phyloP scores from a whole-genome alignment of 37 sponge, comb jelly and placozoan species.

The Cladorhizidae sp. region DNA sequence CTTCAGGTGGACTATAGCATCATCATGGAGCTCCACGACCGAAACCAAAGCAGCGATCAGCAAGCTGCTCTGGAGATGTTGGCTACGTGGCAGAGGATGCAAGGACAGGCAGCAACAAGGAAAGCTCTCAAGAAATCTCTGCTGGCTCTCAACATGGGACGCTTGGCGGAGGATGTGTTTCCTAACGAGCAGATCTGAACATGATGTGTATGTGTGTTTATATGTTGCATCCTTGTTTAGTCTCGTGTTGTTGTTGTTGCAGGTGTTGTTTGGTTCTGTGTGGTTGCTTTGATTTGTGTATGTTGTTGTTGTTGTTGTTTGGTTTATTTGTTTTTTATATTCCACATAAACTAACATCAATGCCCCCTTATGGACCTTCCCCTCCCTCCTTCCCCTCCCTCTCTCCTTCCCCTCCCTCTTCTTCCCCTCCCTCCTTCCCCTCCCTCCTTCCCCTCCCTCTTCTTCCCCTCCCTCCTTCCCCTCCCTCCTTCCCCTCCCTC shows the following conservation, averaged over 20 bases:
- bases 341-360: background rate
- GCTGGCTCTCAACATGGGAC: conserved; percentile 17
- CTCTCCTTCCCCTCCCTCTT: conserved; percentile 17
- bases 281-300: background rate
- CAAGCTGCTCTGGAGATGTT: conserved; percentile 51
- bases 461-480: background rate
- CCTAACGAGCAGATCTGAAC: conserved; percentile 9
- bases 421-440: conserved; percentile 6
- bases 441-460: background rate
- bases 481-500: background rate
- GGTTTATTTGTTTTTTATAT: background rate
- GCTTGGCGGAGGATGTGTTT: conserved; percentile 29
- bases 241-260: too few relatives aligned
- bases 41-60: background rate
- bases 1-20: conserved; percentile 15
- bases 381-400: conserved; percentile 32
- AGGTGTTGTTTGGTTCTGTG: too few relatives aligned
- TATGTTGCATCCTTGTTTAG: too few relatives aligned
- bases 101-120: conserved; percentile 29
- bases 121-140: conserved; percentile 41
- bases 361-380: background rate
- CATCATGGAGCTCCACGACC: conserved; percentile 6
- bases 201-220: too few relatives aligned
- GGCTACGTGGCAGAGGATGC: conserved; percentile 15
- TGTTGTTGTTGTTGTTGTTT: background rate